Conservation (phyloP, 2,888 invertebrate species). For the Mechanitis messenoides region DNA sequence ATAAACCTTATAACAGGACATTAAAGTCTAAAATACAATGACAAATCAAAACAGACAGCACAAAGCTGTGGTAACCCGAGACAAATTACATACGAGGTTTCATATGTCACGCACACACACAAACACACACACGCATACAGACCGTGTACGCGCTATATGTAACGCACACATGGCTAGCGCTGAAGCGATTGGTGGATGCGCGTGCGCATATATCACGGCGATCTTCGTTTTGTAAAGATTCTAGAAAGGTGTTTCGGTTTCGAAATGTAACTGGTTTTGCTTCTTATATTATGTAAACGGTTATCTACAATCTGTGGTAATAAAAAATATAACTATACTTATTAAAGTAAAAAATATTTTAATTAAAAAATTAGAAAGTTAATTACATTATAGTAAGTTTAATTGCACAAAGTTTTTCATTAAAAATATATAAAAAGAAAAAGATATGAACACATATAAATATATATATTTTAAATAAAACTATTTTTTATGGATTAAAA, state of each 20-base stretch:
- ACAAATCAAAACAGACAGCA: constrained; percentile 15
- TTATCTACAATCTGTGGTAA: constrained; percentile 25
- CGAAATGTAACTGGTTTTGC: constrained; percentile 47
- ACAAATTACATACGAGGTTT: constrained; percentile 42
- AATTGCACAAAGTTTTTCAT: too few species aligned
- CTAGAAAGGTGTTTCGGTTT: constrained; percentile 68
- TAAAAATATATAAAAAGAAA: too few species aligned
- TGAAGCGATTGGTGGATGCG: constrained; percentile 50
- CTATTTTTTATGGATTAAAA: too few species aligned
- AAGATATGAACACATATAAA: too few species aligned
- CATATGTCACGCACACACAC: constrained; percentile 38
- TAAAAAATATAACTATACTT: not conserved
- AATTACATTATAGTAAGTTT: too few species aligned
- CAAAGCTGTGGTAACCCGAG: constrained; percentile 37
- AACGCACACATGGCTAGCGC: constrained; percentile 37
- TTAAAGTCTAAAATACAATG: constrained; percentile 39
- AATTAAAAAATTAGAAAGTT: constrained; percentile 4
- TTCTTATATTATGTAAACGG: constrained; percentile 38
- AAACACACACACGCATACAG: constrained; percentile 21
- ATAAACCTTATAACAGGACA: not conserved
- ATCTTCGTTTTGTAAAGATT: constrained; percentile 66
- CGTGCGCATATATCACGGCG: constrained; percentile 50
- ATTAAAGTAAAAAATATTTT: not conserved
- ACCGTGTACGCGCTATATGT: constrained; percentile 20
- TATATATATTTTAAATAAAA: too few species aligned